A percentile compares a stretch with the other conserved stretches of the same genome.
Conservation (phyloP, 2,797 vertebrate genomes). For the Poecile montanus region DNA sequence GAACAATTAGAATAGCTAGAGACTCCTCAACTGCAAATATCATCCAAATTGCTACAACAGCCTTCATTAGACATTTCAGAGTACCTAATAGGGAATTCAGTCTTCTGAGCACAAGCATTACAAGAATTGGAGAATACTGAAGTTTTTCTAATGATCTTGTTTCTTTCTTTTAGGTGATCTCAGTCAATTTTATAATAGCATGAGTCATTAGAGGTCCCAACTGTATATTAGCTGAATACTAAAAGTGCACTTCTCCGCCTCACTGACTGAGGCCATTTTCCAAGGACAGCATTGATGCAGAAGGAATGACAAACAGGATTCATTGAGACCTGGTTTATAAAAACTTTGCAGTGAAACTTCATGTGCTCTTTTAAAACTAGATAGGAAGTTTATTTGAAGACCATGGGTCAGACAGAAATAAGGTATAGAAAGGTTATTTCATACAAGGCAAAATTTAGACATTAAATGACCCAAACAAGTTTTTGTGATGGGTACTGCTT, state of each 20-base stretch:
- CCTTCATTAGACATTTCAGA: neutral
- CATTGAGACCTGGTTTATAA: neutral
- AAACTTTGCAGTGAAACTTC: neutral
- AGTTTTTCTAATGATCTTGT: neutral
- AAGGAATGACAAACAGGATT: conserved; percentile 6
- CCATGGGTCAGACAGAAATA: neutral
- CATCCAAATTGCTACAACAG: neutral
- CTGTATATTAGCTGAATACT: neutral
- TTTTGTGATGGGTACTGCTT: neutral
- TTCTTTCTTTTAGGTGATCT: conserved; percentile 27
- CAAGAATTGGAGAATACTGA: neutral
- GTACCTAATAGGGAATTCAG: neutral
- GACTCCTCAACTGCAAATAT: neutral
- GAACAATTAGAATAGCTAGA: neutral
- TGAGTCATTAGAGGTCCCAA: neutral
- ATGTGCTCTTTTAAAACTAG: neutral
- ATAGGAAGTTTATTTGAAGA: neutral
- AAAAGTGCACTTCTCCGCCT: neutral
- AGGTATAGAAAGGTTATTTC: neutral
- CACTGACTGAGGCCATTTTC: neutral
- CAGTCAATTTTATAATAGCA: neutral
- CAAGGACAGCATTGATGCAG: neutral
- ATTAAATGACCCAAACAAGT: neutral
- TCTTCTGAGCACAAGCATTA: neutral
- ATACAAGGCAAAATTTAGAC: neutral